Evolutionary conservation across 2,113 vertebrate genomes (phyloP).

Genomic region (Microtus oregoni): DNA sequence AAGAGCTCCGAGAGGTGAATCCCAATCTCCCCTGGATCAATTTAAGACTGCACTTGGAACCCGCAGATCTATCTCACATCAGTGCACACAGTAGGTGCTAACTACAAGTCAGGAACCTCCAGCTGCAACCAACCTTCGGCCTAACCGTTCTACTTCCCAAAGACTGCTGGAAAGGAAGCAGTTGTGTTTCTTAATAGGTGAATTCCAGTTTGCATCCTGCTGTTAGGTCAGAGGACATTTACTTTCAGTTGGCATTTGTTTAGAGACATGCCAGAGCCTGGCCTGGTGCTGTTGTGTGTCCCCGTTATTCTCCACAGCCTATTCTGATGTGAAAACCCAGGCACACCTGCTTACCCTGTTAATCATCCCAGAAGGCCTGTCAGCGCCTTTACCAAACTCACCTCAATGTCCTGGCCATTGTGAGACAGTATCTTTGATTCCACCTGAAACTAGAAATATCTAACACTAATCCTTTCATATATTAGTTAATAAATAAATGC

Average conservation of each 20-base stretch:
- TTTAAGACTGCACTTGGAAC: neutral
- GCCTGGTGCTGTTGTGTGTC: rapidly evolving
- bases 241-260: neutral
- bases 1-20: neutral
- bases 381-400: rapidly evolving
- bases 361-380: neutral
- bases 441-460: neutral
- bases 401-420: neutral
- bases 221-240: neutral
- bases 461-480: neutral
- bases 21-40: neutral
- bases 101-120: neutral
- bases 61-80: neutral
- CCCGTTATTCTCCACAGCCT: neutral
- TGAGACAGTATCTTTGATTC: neutral
- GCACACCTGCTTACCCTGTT: neutral
- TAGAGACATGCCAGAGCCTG: too few relatives aligned
- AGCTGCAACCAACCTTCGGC: neutral
- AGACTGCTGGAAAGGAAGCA: neutral
- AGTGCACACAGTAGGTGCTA: neutral
- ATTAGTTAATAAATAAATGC: neutral
- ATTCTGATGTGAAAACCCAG: neutral
- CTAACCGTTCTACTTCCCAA: constrained; percentile 4
- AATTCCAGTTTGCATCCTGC: neutral
- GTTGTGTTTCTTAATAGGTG: neutral